A percentile compares a stretch with the other conserved stretches of the same genome.
Evolutionary conservation across 2,888 invertebrate species (phyloP).

Genomic region (Phalangium opilio): DNA sequence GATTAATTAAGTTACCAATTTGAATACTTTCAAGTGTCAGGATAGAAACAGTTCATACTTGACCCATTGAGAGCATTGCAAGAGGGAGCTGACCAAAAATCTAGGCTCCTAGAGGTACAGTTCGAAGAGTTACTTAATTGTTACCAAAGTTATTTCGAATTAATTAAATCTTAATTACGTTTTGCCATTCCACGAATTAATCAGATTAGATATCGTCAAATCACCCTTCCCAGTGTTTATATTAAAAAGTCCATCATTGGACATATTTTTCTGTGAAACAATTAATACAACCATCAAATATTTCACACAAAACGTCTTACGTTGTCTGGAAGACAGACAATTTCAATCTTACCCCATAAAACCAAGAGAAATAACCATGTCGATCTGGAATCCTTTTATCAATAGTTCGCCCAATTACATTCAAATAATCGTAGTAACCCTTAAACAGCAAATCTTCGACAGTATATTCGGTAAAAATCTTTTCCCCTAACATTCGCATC

Average conservation of each 20-base stretch:
- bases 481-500: constrained; percentile 10
- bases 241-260: constrained; percentile 18
- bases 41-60: no score
- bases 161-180: no score
- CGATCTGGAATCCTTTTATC: constrained; percentile 12
- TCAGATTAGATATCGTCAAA: constrained; percentile 11
- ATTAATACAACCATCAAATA: no score
- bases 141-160: no score
- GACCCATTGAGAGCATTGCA: no score
- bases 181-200: constrained; percentile 16
- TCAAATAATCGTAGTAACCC: constrained; percentile 15
- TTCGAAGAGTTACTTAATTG: no score
- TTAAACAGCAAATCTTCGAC: constrained; percentile 17
- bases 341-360: constrained; percentile 14
- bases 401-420: constrained; percentile 11
- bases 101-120: no score
- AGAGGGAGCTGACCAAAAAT: no score
- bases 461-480: constrained; percentile 14
- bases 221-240: constrained; percentile 16
- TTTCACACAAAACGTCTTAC: no score
- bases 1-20: no score
- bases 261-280: constrained; percentile 13
- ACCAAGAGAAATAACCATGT: constrained; percentile 15
- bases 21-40: no score
- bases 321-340: no score